Evolutionary conservation across 2,113 vertebrate species (phyloP), one percentile per base, ranked within the genome.

Genomic region (Crotophaga sulcirostris): DNA sequence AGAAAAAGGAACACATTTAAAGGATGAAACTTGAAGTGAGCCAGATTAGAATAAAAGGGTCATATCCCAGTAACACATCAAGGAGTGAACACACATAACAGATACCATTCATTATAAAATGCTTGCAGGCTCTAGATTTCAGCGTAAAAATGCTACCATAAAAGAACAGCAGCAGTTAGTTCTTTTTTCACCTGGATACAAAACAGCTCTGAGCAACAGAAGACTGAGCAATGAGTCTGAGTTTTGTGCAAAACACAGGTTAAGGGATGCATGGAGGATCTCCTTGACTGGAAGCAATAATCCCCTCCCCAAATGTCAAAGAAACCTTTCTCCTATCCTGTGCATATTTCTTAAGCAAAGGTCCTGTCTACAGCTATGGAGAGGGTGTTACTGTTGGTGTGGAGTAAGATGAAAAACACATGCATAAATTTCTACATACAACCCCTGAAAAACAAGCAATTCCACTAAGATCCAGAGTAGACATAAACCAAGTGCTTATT

Each of bases 261-360:
- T 62, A 28, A 55, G 47, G 28, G 16, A 20, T 25, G 5, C 12
- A 21, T 17, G 23, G 13, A 17, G 59, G 31, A 63, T 5, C 31
- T 74, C 40, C 15, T 8, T 6, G 9, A n/a, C 10, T 68, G 31
- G 42, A 44, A 73, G 56, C n/a, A 87, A 21, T 3, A 67, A 70
- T 33, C 10, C 13, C 13, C n/a, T 60, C 33, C 28, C 55, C 19
- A 34, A 3, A 28, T 5, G 13, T 44, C 87, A 77, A 40, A 66
- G 20, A 33, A 69, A 26, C 6, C 13, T 56, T 64, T 74, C 26
- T 49, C 6, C 33, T 74, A 6, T 6, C n/a, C 23, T 23, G 33
- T 0, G 0, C 6, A 15, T 4, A 8, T 33, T 69, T 66, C 54
- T 54, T 51, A 40, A 63, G n/a, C n/a, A n/a, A 84, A 64, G 42